Conservation (phyloP, 2,888 invertebrate species). For the Coecobrya sp. region DNA sequence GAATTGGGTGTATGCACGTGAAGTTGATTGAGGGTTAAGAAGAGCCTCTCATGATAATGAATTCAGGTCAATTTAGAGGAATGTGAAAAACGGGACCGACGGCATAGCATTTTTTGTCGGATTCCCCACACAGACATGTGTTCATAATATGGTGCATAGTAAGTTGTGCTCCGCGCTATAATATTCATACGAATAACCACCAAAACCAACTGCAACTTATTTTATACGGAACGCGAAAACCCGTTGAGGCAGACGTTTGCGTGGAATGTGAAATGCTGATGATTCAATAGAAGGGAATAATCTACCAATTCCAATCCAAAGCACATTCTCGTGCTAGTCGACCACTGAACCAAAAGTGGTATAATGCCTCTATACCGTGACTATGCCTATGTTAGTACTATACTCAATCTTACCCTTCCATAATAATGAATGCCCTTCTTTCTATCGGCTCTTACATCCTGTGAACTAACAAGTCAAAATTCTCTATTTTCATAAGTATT, state of each 20-base stretch:
- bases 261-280: constrained; percentile 69
- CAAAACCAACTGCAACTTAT: neutral
- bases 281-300: constrained; percentile 72
- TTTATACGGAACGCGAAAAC: constrained; percentile 35
- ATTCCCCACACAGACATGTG: neutral
- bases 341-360: neutral
- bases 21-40: constrained; percentile 12
- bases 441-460: constrained; percentile 23
- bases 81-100: constrained; percentile 27
- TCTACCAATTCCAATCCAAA: constrained; percentile 67
- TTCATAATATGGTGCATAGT: neutral
- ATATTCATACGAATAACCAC: constrained; percentile 25
- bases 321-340: constrained; percentile 53
- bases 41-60: constrained; percentile 58
- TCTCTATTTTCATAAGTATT: constrained; percentile 25
- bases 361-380: neutral
- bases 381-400: neutral
- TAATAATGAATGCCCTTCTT: neutral
- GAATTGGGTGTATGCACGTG: neutral
- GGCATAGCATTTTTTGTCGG: neutral
- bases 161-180: neutral
- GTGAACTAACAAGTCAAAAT: constrained; percentile 45
- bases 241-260: constrained; percentile 9
- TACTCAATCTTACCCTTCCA: neutral
- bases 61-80: constrained; percentile 60